Evolutionary conservation across 2,113 vertebrate genomes (phyloP), one percentile per base, ranked within the genome.

Genomic region (Myotis davidii): DNA sequence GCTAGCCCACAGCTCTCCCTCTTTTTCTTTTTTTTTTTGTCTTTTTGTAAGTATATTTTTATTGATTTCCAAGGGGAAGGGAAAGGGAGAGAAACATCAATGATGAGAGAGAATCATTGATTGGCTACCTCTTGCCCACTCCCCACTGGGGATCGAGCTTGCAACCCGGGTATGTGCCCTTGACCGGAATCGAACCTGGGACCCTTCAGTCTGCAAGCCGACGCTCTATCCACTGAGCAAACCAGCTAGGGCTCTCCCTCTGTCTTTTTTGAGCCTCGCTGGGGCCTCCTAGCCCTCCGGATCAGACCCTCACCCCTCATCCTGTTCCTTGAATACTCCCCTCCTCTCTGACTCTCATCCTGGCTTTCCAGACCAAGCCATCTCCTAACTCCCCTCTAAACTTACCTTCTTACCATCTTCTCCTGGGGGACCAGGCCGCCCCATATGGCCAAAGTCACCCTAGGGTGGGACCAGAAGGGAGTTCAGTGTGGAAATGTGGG

Each of bases 361-460:
- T 50, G 70, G n/a, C 4, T 79, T 59, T 73, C 85, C 4, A 21
- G 6, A 29, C 39, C 74, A 69, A 52, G 18, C 56, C 23, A 32
- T 9, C 18, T 34, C 73, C 48, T 2, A 27, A 48, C 25, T 50
- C 34, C 11, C 78, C 45, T 72, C 64, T 34, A n/a, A 88, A 88
- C 97, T 98, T 96, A 99, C 99, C 98, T 98, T 99, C 79, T 98
- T 65, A 16, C 99, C 99, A 2, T 98, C 96, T 59, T 99, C 99
- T 93, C 99, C 99, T 0, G 94, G 72, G 90, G 98, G 98, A 5
- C 99, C 99, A 0, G 93, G 94, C 34, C 94, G 98, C 16, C 99
- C 99, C 3, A 97, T 98, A n/a, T 98, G 98, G 78, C 99, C 99
- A 95, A 98, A 90, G 48, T 99, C 99, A 73, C 99, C 99, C 99